phyloP scores from a whole-genome alignment of 2,888 invertebrate genomes.

The Eurois occulta region DNA sequence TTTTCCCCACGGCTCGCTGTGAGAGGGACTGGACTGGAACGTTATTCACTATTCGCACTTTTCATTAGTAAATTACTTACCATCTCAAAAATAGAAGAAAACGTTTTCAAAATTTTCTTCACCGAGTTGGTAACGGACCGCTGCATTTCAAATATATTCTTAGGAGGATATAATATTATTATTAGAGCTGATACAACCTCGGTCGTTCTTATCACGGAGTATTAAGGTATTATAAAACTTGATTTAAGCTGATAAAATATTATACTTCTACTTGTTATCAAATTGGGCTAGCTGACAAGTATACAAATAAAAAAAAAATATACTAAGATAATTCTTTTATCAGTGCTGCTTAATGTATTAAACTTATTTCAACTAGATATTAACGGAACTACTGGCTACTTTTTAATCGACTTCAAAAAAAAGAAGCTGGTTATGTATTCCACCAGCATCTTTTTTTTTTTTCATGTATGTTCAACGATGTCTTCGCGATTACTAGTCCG shows the following conservation, averaged over 20 bases:
- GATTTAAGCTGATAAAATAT: slow-evolving; percentile 40
- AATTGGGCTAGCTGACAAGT: slow-evolving; percentile 10
- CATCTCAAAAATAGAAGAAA: not conserved
- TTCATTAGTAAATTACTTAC: not conserved
- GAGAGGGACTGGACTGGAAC: not conserved
- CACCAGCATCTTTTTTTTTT: not conserved
- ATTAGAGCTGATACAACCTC: not conserved
- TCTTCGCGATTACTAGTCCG: too few species aligned
- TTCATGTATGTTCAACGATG: not conserved
- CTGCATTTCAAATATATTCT: not conserved
- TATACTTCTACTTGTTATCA: slow-evolving; percentile 27
- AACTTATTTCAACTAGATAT: not conserved
- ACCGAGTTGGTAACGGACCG: not conserved
- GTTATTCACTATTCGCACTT: not conserved
- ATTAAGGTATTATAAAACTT: slow-evolving; percentile 10
- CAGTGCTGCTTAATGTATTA: not conserved
- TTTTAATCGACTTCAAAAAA: not conserved
- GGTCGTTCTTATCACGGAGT: slow-evolving; percentile 22
- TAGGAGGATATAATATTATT: not conserved
- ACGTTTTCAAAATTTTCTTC: not conserved
- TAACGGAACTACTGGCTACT: not conserved
- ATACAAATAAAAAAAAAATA: slow-evolving; percentile 12
- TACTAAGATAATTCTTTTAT: slow-evolving; percentile 24
- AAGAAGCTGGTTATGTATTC: not conserved
- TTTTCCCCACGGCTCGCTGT: too few species aligned